Evolutionary conservation across 64 coral and sea anemone species (phyloP), one percentile per base, ranked within the genome.

Genomic region (Pocillopora verrucosa): DNA sequence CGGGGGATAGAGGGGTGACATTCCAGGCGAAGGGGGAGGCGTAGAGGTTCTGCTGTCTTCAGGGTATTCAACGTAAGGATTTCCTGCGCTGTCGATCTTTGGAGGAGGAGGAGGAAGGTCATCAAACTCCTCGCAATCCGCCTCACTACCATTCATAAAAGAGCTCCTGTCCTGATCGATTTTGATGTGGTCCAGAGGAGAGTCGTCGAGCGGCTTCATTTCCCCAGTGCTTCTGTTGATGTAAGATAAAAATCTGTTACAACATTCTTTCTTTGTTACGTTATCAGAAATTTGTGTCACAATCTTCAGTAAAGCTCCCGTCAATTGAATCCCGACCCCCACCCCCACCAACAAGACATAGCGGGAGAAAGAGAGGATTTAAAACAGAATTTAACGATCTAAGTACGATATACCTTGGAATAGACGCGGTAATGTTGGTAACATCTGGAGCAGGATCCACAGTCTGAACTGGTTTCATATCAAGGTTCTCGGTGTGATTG

Each of bases 381-480:
- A 70, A 7, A n/a, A 67, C 41, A 51, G 0, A 51, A 51, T 51
- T 20, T 70, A 25, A 20, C 20, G 2, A 20, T 70, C 65, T 70
- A 24, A 7, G 20, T 25, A 20, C 25, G 16, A 16, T 57, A 3
- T 79, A 92, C 90, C 84, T 93, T 34, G 95, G 88, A 79, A 93
- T 93, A 5, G 76, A 30, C 9, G 87, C n/a, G 26, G 79, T 56
- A 9, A 82, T 76, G 34, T 89, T 87, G 9, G 65, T 90, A 13
- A 93, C 83, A 74, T 93, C 88, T 13, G 67, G 87, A 64, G 80
- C 79, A 59, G 82, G 83, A 45, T 92, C 87, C n/a, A 79, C 91
- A 76, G 91, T 56, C 24, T 87, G 87, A 3, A 96, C 60, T 25
- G 91, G 91, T 75, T 96, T 96, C 95, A 96, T 96, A 60, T 96